Base-by-base conservation (phyloP, 64 coral and sea anemone genomes). In the Actinia equina region DNA sequence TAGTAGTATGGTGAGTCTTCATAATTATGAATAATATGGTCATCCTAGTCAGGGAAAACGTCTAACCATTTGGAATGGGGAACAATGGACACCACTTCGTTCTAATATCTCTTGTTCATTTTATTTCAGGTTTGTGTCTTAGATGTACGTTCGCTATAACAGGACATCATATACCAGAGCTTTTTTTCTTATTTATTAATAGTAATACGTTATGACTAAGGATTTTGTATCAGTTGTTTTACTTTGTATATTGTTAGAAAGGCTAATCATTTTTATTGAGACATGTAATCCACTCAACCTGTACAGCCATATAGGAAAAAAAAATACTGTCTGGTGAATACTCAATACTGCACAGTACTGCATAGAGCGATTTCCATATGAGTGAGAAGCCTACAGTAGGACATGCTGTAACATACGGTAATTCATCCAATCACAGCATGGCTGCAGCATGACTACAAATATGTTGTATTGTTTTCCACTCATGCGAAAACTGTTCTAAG, bases 1-100 rank as follows among this genome's bases (percentile, higher is more conserved):
- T 49, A 92, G 94, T 81, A 95, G 86, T 62, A 89, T 92, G 44
- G 95, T 94, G 52, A 92, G 95, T 94, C 7, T 37, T 37, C 30
- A 37, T 37, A 37, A 37, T 1, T n/a, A n/a, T 37, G 30, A 37
- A 37, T 37, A 37, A 37, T 37, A 37, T 37, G 30, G 0, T 37
- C 30, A 37, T 37, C 30, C 30, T 37, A 37, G 0, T 37, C 30
- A 37, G 0, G 30, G 30, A 37, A 37, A 37, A 37, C 0, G 30
- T 37, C 30, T 37, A 37, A 37, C 30, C 30, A 37, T 37, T 37
- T 37, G 30, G 30, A 37, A 37, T 37, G 30, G 30, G 30, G 46
- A 8, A 49, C 46, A 49, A 49, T 49, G 4, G 7, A 49, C 0
- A 74, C 37, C 16, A 0, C 37, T n/a, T 74, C 5, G 7, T 65